These are phyloP conservation scores for Caenorhabditis sp. DNA, from an alignment of 2,888 invertebrate genomes.

Conservation along the genomic window DNA sequence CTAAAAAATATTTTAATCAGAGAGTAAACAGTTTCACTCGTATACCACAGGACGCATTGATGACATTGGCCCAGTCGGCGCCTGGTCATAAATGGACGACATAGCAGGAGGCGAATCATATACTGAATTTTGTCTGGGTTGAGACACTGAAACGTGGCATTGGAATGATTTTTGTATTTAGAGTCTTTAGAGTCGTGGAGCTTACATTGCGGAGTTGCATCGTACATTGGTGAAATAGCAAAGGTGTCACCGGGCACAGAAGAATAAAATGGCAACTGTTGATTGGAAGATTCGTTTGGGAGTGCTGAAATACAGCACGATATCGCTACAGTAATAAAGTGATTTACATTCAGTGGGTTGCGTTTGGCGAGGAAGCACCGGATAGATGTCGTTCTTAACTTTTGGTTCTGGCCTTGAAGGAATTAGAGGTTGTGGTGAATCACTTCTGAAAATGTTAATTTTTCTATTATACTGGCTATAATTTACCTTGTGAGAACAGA, in stretches of 20 bases:
- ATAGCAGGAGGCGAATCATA: conserved; percentile 56
- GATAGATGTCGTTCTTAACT: conserved; percentile 37
- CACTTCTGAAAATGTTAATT: conserved; percentile 57
- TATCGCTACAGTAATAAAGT: background rate
- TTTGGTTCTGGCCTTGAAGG: conserved; percentile 60
- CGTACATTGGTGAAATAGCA: conserved; percentile 52
- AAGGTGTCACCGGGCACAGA: conserved; percentile 27
- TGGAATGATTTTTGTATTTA: background rate
- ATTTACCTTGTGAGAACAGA: background rate
- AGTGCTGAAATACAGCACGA: background rate
- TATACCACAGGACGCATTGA: conserved; percentile 37
- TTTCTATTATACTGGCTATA: no score
- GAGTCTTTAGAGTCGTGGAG: background rate
- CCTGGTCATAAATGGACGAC: conserved; percentile 37
- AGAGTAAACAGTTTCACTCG: background rate
- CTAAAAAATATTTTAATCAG: conserved; percentile 33
- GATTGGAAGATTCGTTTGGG: background rate
- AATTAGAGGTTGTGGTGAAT: conserved; percentile 65
- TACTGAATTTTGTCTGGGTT: background rate
- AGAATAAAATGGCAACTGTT: conserved; percentile 21
- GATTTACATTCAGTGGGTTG: no score
- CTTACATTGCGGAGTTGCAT: conserved; percentile 27
- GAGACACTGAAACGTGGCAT: background rate
- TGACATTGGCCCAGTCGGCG: conserved; percentile 17
- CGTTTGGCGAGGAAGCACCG: conserved; percentile 1